Base-by-base conservation (phyloP, 2,113 vertebrate species). In the Arizona elegans region DNA sequence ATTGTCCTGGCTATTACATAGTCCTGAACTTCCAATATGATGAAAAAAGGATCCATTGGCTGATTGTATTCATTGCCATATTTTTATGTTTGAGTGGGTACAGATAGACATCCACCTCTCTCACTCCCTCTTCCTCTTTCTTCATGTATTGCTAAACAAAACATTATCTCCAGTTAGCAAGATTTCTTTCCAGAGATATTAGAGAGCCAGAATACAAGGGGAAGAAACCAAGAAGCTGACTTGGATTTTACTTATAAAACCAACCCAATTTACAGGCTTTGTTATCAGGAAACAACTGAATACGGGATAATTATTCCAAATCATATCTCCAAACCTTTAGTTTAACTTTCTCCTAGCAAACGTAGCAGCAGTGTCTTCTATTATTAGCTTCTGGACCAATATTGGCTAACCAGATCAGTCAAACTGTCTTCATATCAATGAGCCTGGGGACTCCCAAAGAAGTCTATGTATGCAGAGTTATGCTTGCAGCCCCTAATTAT, bases 401-500 rank as follows among this genome's bases (percentile, higher is more conserved):
- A 96, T 96, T 96, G 97, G 96, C 97, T 97, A 96, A 97, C 97
- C 95, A 96, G 91, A 97, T 97, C 95, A 93, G 19, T 97, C 97
- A 98, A 97, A 91, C 90, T 96, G 97, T 94, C 96, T 94, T 96
- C 89, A 93, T 92, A 95, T 97, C 97, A 97, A 97, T 94, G 97
- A 98, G 97, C 96, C 97, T 91, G 94, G 97, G 95, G 97, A 97
- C 96, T 97, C 96, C 96, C 95, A 95, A 94, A 92, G 93, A 97
- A 96, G 94, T 95, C 95, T 90, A 92, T 55, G 90, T 89, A 96
- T 95, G 94, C 95, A 95, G 96, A 94, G 95, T 96, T 95, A 87
- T 94, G 96, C 96, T 97, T 95, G 94, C 86, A 97, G 95, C 90
- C 91, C 95, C 95, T 98, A 98, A 98, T 98, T 98, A 97, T 97